These are phyloP conservation scores for Lagopus muta DNA, from an alignment of 2,113 vertebrate species.

Conservation along the genomic window DNA sequence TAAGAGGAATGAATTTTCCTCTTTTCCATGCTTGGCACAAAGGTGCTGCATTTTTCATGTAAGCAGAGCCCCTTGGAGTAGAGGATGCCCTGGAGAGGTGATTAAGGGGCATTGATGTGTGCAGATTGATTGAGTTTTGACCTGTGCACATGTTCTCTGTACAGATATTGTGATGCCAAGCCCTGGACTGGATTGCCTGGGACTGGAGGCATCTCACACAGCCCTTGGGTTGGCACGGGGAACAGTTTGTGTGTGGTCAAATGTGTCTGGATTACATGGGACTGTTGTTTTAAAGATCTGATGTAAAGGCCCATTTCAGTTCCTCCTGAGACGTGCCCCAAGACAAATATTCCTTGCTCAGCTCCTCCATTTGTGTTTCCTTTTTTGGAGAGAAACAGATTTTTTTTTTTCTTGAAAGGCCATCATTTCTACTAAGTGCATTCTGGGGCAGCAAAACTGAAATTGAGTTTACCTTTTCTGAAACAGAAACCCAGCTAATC, in stretches of 20 bases:
- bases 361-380: neutral
- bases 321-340: neutral
- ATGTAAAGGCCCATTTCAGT: fast-evolving
- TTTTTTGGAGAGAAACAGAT: neutral
- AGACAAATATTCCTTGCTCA: neutral
- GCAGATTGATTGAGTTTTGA: slow-evolving; percentile 47
- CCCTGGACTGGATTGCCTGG: neutral
- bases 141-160: neutral
- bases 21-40: slow-evolving; percentile 24
- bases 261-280: fast-evolving
- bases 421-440: neutral
- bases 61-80: slow-evolving; percentile 3
- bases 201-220: neutral
- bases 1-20: neutral
- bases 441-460: neutral
- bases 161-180: neutral
- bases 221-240: fast-evolving
- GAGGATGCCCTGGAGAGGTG: slow-evolving; percentile 26
- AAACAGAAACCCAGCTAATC: neutral
- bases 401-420: too few species aligned
- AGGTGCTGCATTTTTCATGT: slow-evolving; percentile 42
- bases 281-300: neutral
- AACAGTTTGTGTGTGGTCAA: neutral
- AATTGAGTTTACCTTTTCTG: neutral
- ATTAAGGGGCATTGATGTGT: slow-evolving; percentile 32